Percentiles rank a stretch among this genome's conserved stretches.
phyloP scores from a whole-genome alignment of 1,140 invertebrate species.

The Heterodera carotae region DNA sequence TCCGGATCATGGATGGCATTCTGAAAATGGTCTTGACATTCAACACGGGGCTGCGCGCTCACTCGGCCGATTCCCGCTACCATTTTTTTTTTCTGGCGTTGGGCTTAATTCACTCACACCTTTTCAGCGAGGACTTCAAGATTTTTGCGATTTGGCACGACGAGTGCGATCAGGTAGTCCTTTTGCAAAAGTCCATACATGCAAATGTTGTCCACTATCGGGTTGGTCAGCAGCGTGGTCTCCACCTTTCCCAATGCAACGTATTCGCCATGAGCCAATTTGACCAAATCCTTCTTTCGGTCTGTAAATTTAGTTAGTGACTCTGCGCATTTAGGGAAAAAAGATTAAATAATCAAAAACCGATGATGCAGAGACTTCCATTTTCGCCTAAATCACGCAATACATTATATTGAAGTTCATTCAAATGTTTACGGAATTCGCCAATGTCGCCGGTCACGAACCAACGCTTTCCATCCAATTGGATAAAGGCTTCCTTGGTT shows the following conservation, averaged over 20 bases:
- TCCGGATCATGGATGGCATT: constrained; percentile 45
- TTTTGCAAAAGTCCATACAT: constrained; percentile 85
- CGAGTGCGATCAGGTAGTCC: constrained; percentile 82
- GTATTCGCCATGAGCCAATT: constrained; percentile 94
- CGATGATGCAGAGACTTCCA: constrained; percentile 93
- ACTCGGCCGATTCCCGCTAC: too few relatives aligned
- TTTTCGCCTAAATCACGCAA: constrained; percentile 69
- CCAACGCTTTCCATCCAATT: constrained; percentile 79
- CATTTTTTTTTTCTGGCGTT: constrained; percentile 26
- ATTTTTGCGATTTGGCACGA: constrained; percentile 78
- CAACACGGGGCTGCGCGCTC: too few relatives aligned
- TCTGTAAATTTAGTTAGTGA: constrained; percentile 70
- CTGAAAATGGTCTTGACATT: too few relatives aligned
- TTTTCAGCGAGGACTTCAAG: constrained; percentile 64
- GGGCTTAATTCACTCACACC: constrained; percentile 37
- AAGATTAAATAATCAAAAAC: constrained; percentile 69
- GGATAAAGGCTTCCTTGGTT: constrained; percentile 86
- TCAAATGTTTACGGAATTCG: constrained; percentile 74
- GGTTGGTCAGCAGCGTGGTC: constrained; percentile 86
- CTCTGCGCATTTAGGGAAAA: not conserved
- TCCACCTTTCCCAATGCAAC: constrained; percentile 78
- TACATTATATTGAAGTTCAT: too few relatives aligned
- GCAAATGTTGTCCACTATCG: constrained; percentile 91
- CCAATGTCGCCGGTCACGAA: constrained; percentile 95
- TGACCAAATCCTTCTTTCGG: constrained; percentile 96